Percentiles rank a stretch among this genome's conserved stretches.
phyloP scores from a whole-genome alignment of 1,140 invertebrate genomes.

The Coenobita brevimanus region DNA sequence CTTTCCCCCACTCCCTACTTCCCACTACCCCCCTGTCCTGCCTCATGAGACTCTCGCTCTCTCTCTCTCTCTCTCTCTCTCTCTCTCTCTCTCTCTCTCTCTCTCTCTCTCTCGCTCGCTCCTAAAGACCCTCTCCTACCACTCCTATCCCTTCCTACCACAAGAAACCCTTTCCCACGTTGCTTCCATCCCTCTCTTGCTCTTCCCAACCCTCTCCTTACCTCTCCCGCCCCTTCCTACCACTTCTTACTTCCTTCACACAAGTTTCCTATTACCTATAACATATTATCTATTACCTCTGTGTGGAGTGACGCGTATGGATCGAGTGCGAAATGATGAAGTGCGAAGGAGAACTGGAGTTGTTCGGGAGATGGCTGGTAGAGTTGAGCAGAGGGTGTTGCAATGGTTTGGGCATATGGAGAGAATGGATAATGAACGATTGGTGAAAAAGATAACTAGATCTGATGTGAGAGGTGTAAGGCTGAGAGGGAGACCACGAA shows the following conservation, averaged over 20 bases:
- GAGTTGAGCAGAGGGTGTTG: too few relatives aligned
- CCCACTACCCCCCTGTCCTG: not conserved
- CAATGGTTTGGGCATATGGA: too few relatives aligned
- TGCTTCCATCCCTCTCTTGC: not conserved
- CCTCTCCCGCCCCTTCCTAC: not conserved
- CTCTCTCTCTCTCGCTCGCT: too few relatives aligned
- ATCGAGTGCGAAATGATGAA: too few relatives aligned
- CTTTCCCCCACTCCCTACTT: not conserved
- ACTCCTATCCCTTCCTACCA: not conserved
- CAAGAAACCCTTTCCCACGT: not conserved
- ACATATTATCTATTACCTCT: not conserved
- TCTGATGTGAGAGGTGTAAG: too few relatives aligned
- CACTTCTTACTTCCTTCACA: not conserved
- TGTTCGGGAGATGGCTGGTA: too few relatives aligned
- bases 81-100: not conserved
- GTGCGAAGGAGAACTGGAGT: too few relatives aligned
- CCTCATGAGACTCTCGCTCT: too few relatives aligned
- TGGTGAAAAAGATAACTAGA: too few relatives aligned
- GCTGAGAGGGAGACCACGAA: too few relatives aligned
- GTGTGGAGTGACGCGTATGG: too few relatives aligned
- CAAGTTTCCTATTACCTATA: not conserved
- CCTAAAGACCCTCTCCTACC: not conserved
- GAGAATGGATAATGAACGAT: too few relatives aligned
- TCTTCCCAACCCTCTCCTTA: not conserved
- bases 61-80: not conserved